Percentiles rank a stretch among this genome's conserved stretches.
phyloP scores from a whole-genome alignment of 1,140 invertebrate species.

The Pemphigus obesinymphae region DNA sequence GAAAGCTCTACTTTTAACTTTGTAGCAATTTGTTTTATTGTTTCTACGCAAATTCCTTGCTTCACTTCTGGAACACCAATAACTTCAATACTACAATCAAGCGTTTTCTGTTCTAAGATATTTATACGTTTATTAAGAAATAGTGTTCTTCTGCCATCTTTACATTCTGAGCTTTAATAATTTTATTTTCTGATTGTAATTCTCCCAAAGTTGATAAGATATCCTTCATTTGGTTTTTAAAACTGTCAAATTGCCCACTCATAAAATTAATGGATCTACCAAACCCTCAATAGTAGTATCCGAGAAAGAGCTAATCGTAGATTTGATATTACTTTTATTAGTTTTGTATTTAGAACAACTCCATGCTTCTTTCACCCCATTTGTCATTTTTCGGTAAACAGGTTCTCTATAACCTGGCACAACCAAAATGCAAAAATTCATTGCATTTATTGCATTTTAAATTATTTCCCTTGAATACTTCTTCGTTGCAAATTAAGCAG shows the following conservation, averaged over 20 bases:
- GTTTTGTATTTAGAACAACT: not conserved
- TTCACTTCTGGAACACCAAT: not conserved
- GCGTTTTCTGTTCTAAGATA: too few relatives aligned
- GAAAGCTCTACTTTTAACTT: too few relatives aligned
- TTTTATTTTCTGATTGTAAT: too few relatives aligned
- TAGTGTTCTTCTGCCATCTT: too few relatives aligned
- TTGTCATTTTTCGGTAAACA: not conserved
- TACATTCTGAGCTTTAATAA: too few relatives aligned
- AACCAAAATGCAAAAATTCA: constrained; percentile 13
- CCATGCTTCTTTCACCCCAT: not conserved
- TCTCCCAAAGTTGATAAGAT: too few relatives aligned
- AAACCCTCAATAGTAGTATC: not conserved
- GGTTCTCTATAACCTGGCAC: not conserved
- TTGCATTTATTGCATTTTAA: constrained; percentile 19
- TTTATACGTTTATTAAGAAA: too few relatives aligned
- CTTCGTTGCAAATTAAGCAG: not conserved
- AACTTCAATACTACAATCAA: too few relatives aligned
- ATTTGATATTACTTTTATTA: not conserved
- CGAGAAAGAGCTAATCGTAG: not conserved
- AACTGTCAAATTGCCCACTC: not conserved
- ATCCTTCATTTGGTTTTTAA: too few relatives aligned
- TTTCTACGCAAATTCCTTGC: too few relatives aligned
- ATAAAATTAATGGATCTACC: constrained; percentile 4
- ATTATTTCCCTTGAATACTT: not conserved
- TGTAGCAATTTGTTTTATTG: too few relatives aligned